Evolutionary conservation across 2,113 vertebrate species (phyloP), one percentile per base, ranked within the genome.

Genomic region (Numida meleagris): DNA sequence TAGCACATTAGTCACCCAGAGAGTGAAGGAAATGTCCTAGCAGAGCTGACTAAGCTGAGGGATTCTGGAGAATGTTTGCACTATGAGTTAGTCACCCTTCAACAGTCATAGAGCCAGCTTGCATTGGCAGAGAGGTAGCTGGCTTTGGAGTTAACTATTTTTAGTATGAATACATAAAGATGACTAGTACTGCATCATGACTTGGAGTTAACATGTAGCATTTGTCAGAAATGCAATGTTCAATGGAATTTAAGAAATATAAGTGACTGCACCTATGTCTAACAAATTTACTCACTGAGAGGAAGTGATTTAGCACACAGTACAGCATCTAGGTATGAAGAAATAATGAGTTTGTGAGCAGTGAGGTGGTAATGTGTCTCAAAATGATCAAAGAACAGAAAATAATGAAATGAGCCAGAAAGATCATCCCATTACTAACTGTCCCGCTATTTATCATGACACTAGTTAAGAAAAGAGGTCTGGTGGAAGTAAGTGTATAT

Each of bases 211-310:
- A 93, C 89, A 94, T 3, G 4, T 85, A 96, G 82, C 77, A 88
- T 96, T 96, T 92, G 88, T 92, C 84, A 94, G 88, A 95, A 94
- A 95, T 95, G 90, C 89, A 95, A 95, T 75, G 88, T 92, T 96
- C 82, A 65, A 90, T 1, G 14, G 74, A 88, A 85, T 94, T 86
- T 61, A 86, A 90, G 87, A 88, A 90, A 65, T 91, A 93, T 79
- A 81, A 88, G 67, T 93, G 77, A 91, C 77, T 92, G 31, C 94
- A 62, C 70, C 72, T 51, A 46, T 92, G 82, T 94, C 85, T 84
- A 91, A 94, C 86, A 95, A 90, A 66, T 85, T 93, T 88, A 85
- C 77, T n/a, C 71, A 95, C 50, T 53, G 76, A 93, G 18, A 80
- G 86, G 83, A 97, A 82, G 58, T 95, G 90, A 93, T 62, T 88